A percentile compares a stretch with the other conserved stretches of the same genome.
Conservation (phyloP, 2,888 invertebrate species). For the Apamea crenata region DNA sequence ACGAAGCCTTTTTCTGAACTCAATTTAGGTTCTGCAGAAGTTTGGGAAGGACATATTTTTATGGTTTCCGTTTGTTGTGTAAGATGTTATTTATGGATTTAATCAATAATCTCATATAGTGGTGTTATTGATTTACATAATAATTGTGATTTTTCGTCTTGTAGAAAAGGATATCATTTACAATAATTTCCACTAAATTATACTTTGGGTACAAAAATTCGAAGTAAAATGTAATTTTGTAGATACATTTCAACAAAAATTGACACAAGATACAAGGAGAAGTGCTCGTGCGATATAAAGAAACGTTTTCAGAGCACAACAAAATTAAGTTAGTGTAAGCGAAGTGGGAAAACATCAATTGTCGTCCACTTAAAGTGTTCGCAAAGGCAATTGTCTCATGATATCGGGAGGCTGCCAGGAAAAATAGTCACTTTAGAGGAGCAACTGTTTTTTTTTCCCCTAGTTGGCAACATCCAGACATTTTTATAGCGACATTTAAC, state of each 20-base stretch:
- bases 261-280: conserved; percentile 15
- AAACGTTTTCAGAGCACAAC: conserved; percentile 72
- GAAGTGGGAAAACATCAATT: conserved; percentile 82
- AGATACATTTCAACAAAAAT: conserved; percentile 16
- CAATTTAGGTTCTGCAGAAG: conserved; percentile 39
- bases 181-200: background rate
- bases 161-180: background rate
- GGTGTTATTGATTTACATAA: conserved; percentile 1
- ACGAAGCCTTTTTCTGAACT: conserved; percentile 43
- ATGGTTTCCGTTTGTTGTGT: conserved; percentile 36
- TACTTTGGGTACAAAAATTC: background rate
- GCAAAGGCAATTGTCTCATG: conserved; percentile 87
- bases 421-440: conserved; percentile 87
- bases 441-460: conserved; percentile 85
- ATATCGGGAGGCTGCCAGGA: conserved; percentile 87
- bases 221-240: background rate
- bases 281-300: conserved; percentile 46
- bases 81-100: conserved; percentile 8
- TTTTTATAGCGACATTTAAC: conserved; percentile 89
- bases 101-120: background rate
- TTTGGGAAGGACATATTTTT: conserved; percentile 41
- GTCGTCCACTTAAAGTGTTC: conserved; percentile 83
- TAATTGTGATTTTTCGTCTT: background rate
- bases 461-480: conserved; percentile 89
- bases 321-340: conserved; percentile 73